Base-by-base conservation (phyloP, 2,888 invertebrate genomes). In the Linhomoeus sp. region DNA sequence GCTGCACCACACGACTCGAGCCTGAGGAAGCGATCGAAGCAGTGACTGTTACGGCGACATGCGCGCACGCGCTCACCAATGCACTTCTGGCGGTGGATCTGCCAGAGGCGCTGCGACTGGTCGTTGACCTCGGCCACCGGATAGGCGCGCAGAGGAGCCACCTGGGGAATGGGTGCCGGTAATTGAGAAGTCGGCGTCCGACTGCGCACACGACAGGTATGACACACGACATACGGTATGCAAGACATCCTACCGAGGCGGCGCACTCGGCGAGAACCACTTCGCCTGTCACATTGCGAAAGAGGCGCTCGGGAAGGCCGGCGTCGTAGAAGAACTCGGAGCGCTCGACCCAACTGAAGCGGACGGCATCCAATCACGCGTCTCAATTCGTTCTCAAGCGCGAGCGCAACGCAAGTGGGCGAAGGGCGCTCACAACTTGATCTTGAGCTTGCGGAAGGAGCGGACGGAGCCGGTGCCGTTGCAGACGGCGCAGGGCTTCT, bases 101-200 rank as follows among this genome's bases (percentile, higher is more conserved):
- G 58, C 41, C 60, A 59, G 36, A 60, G 53, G 24, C 54, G 50
- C 29, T 54, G 53, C 35, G 60, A 60, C 40, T 55, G 51, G n/a
- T 61, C 59, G 50, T 63, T 62, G 26, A 63, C 55, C 26, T 59
- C 60, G 26, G 52, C 53, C 25, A 59, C 43, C 5, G 57, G 57
- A 45, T 57, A 58, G 39, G 55, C 56, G 15, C 54, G 50, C 24
- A 63, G 53, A 3, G 63, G 63, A 15, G 54, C 49, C 3, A 63
- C 58, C 62, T 61, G 49, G 43, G 9, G 3, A 40, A 9, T 3
- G 23, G 23, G 40, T 20, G 19, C 7, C 7, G n/a, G n/a, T n/a
- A n/a, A n/a, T n/a, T n/a, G n/a, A n/a, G n/a, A n/a, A n/a, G n/a
- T n/a, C n/a, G n/a, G n/a, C n/a, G n/a, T n/a, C n/a, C n/a, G n/a